A percentile compares a stretch with the other conserved stretches of the same genome.
Evolutionary conservation across 2,797 vertebrate species (phyloP).

Genomic region (Rhinella marina): DNA sequence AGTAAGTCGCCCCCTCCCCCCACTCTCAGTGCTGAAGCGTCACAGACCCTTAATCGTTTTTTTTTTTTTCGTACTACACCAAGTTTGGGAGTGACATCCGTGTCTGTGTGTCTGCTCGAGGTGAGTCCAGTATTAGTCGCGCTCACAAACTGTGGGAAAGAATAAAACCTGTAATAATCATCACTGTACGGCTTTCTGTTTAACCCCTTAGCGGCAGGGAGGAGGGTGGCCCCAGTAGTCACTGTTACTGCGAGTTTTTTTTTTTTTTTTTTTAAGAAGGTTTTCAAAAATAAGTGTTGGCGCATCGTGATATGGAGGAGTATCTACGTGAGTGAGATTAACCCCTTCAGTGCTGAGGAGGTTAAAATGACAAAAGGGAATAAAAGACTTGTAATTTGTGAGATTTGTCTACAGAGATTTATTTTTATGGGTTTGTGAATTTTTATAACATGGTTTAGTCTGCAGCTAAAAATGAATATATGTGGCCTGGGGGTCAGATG

Average conservation of each 20-base stretch:
- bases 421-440: neutral
- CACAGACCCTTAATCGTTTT: neutral
- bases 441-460: neutral
- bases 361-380: slow-evolving; percentile 21
- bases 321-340: neutral
- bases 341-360: slow-evolving; percentile 39
- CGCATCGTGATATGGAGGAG: slow-evolving; percentile 8
- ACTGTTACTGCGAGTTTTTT: neutral
- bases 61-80: neutral
- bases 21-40: neutral
- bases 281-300: neutral
- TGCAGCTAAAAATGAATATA: neutral
- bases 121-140: neutral
- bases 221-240: too few species aligned
- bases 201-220: neutral
- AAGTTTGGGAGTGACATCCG: neutral
- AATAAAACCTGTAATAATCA: slow-evolving; percentile 11
- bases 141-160: neutral
- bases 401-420: neutral
- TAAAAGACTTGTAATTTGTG: slow-evolving; percentile 38
- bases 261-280: neutral
- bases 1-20: neutral
- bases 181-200: neutral
- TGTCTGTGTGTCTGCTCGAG: neutral
- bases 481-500: neutral